Evolutionary conservation across 2,113 vertebrate genomes (phyloP), one percentile per base, ranked within the genome.

Genomic region (Telmatochromis brichardi): DNA sequence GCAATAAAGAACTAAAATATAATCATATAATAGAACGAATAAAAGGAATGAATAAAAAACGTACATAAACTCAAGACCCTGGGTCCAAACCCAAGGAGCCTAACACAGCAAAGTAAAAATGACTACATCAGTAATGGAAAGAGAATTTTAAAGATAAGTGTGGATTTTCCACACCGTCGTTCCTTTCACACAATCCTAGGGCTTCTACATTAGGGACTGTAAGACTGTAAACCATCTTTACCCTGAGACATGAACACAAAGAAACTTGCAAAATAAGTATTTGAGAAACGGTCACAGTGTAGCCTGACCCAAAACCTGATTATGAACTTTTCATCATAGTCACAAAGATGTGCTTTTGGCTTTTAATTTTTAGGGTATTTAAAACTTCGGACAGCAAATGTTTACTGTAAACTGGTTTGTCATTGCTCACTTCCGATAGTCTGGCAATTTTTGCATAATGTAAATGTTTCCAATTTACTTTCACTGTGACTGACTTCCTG

Each of bases 21-120:
- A 37, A 37, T 37, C 60, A 65, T 65, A 21, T 65, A 37, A 21
- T 7, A 65, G 60, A 37, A 37, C 0, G 2, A 63, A 33, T 63
- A 19, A 3, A 33, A 65, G 33, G 10, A 65, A 65, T 37, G 33
- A 65, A 65, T 65, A 65, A 65, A 65, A 65, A 5, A 35, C 4
- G 0, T n/a, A 65, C 3, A 21, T 63, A 5, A 65, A 21, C 33
- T 65, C 19, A 65, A 65, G 60, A 65, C 10, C 0, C 19, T 21
- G 33, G 0, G 60, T 65, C 4, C 60, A 65, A 65, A 65, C 60
- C 10, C 10, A 65, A 65, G 0, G 60, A 65, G 19, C 19, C 60
- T 37, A 65, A 13, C 4, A 37, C 60, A n/a, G 33, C 60, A 65
- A 65, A 65, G 33, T 65, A 65, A 37, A 65, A n/a, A 13, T 13